Base-by-base conservation (phyloP, 2,888 invertebrate species). In the Alloplasta piceator region DNA sequence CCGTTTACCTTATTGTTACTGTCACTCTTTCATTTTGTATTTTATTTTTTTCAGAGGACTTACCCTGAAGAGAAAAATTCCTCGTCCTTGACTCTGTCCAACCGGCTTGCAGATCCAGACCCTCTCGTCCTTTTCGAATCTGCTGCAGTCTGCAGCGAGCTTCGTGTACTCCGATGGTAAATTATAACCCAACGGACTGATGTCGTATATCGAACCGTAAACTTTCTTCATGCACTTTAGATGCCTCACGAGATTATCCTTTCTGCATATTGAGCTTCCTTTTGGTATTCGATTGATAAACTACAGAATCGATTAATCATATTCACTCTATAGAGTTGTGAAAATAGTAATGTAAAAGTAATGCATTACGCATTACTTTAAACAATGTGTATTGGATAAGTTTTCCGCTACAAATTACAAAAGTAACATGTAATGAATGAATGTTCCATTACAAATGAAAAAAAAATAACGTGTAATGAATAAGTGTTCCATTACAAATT, bases 51-150 rank as follows among this genome's bases (percentile, higher is more conserved):
- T 46, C 26, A 26, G 10, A 26, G 3, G 3, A 79, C 91, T 92
- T 93, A 96, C 97, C 90, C 96, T 94, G 91, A 97, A 97, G 38
- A 97, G 92, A 87, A 96, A 96, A 82, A 97, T 97, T 64, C 97
- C 97, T 88, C 95, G 94, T 6, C 97, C 97, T 92, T 97, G 96
- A 85, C 97, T 97, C 91, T 96, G 96, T 0, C 97, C 96, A 0
- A 97, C 97, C 0, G 97, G 97, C 89, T 97, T 97, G 90, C 97
- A 97, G 82, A 97, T 97, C 97, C 97, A 97, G n/a, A 96, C 94
- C 58, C 87, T 88, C 46, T 92, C 90, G 14, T 90, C 89, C 76
- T 91, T 91, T 66, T 93, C 88, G 50, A 91, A 90, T 70, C 94
- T 93, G 12, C 95, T 95, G 89, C 96, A 97, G 90, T 97, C 96